phyloP scores from a whole-genome alignment of 2,888 invertebrate genomes.

The Geophilus truncorum region DNA sequence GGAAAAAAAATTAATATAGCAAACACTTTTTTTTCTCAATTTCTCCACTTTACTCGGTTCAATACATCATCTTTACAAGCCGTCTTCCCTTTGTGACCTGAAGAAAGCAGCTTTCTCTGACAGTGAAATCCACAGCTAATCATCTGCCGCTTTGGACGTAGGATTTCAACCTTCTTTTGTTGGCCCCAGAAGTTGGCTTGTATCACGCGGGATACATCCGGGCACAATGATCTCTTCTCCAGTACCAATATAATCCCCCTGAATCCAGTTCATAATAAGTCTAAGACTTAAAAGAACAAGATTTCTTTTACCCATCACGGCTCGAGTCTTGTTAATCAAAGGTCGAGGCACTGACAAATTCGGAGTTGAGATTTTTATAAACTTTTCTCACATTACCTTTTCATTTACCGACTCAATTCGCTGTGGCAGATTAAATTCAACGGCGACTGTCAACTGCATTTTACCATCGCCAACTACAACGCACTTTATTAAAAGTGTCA shows the following conservation, averaged over 20 bases:
- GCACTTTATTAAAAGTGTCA: not conserved
- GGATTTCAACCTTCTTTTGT: slow-evolving; percentile 16
- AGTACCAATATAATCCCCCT: not conserved
- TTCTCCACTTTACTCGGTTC: not conserved
- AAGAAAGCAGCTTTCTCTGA: not conserved
- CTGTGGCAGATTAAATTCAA: not conserved
- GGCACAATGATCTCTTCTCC: not conserved
- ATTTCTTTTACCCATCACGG: not conserved
- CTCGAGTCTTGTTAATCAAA: not conserved
- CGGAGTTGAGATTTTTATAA: not conserved
- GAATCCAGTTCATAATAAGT: not conserved
- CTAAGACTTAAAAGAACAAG: not conserved
- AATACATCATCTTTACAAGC: not conserved
- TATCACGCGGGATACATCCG: slow-evolving; percentile 1
- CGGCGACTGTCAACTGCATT: not conserved
- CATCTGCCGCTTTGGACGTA: slow-evolving; percentile 2
- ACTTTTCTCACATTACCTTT: not conserved
- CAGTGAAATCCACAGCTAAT: slow-evolving; percentile 7
- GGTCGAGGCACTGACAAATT: not conserved
- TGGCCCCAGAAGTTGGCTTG: not conserved
- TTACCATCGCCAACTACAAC: not conserved
- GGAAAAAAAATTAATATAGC: too few relatives aligned
- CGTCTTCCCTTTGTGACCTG: not conserved
- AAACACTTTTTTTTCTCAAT: too few relatives aligned
- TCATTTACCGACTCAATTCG: not conserved